A percentile compares a stretch with the other conserved stretches of the same genome.
Conservation (phyloP, 1,140 invertebrate genomes). For the Oreohelix idahoensis region DNA sequence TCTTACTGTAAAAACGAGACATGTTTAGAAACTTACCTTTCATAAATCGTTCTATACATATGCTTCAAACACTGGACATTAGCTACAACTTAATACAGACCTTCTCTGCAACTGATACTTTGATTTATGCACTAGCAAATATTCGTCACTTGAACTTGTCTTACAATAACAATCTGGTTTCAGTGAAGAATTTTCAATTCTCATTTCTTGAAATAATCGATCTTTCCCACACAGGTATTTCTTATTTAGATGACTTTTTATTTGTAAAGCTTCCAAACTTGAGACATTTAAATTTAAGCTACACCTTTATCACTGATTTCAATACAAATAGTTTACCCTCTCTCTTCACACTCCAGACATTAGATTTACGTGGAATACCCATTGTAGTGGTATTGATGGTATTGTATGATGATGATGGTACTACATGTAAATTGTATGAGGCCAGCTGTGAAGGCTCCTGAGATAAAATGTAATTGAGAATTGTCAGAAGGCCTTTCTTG, state of each 20-base stretch:
- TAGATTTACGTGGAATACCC: not conserved
- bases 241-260: not conserved
- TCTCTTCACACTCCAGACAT: not conserved
- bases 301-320: not conserved
- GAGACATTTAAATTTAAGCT: not conserved
- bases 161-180: not conserved
- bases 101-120: not conserved
- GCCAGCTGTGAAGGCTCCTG: too few relatives aligned
- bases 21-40: not conserved
- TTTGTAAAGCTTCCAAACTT: not conserved
- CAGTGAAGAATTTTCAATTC: not conserved
- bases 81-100: not conserved
- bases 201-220: not conserved
- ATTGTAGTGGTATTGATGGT: too few relatives aligned
- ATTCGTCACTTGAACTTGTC: not conserved
- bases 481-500: too few relatives aligned
- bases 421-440: too few relatives aligned
- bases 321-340: not conserved
- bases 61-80: not conserved
- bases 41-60: too few relatives aligned
- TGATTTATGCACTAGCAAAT: not conserved
- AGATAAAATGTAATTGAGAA: too few relatives aligned
- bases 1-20: not conserved
- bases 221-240: not conserved
- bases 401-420: too few relatives aligned